Evolutionary conservation across 23 tunicate genomes (phyloP).

Genomic region (Ascidia mentula): DNA sequence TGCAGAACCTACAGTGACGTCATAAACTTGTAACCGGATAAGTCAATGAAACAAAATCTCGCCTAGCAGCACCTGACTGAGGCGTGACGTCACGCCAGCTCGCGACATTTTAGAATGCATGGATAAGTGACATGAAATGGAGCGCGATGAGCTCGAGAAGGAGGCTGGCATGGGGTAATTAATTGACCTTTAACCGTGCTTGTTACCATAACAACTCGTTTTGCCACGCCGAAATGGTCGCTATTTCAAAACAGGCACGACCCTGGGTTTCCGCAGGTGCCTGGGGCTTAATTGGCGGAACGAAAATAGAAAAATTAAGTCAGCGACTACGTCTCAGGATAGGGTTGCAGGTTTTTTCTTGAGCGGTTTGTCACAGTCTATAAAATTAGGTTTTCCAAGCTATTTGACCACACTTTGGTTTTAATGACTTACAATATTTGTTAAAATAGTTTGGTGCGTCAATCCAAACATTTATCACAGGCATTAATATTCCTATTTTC

Average conservation of each 20-base stretch:
- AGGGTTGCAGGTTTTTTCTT: too few species aligned
- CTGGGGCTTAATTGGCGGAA: neutral
- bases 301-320: neutral
- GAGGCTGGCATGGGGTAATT: neutral
- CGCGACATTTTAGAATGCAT: neutral
- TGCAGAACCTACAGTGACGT: neutral
- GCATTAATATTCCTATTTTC: too few species aligned
- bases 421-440: too few species aligned
- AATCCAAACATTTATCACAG: too few species aligned
- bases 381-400: too few species aligned
- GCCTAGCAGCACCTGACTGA: neutral
- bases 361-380: too few species aligned
- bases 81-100: neutral
- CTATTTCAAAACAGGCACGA: neutral
- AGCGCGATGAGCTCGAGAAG: neutral
- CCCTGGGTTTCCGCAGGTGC: neutral
- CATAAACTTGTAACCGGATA: neutral
- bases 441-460: too few species aligned
- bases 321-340: neutral
- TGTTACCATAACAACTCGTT: constrained; percentile 10
- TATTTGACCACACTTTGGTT: too few species aligned
- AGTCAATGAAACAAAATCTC: neutral
- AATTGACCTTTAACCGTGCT: neutral
- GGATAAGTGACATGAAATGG: constrained; percentile 6
- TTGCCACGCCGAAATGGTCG: neutral